These are phyloP conservation scores for Mesoclemmys tuberculata DNA, from an alignment of 2,113 vertebrate species.

Conservation along the genomic window DNA sequence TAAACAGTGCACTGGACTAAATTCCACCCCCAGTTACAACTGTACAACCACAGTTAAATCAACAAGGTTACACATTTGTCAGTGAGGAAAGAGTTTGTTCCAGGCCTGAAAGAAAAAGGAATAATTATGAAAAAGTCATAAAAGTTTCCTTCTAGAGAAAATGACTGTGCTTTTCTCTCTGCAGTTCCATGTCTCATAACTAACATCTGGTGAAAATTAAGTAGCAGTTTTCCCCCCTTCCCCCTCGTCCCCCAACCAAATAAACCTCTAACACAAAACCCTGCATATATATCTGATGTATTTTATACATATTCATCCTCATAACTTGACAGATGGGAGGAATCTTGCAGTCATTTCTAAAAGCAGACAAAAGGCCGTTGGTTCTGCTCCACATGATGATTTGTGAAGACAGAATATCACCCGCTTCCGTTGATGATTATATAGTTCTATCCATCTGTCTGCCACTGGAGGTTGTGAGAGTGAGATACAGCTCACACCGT, in stretches of 20 bases:
- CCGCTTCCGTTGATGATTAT: constrained; percentile 85
- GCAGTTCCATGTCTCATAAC: constrained; percentile 49
- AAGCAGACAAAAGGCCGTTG: constrained; percentile 84
- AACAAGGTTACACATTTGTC: constrained; percentile 57
- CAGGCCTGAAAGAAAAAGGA: background rate
- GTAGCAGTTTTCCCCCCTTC: constrained; percentile 20
- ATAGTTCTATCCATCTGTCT: constrained; percentile 87
- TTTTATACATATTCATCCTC: constrained; percentile 79
- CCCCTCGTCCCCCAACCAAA: constrained; percentile 32
- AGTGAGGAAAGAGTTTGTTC: constrained; percentile 22
- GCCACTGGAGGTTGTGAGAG: constrained; percentile 82
- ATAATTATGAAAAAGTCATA: background rate
- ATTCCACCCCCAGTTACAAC: constrained; percentile 47
- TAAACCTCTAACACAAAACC: constrained; percentile 60
- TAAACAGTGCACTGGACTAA: constrained; percentile 53
- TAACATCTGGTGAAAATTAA: constrained; percentile 64
- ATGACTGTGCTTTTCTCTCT: constrained; percentile 47
- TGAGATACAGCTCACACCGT: constrained; percentile 83
- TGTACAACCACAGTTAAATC: constrained; percentile 34
- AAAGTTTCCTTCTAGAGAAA: constrained; percentile 48
- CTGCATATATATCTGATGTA: constrained; percentile 60
- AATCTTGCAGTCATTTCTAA: constrained; percentile 80
- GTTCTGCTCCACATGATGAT: constrained; percentile 79
- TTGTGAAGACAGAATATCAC: constrained; percentile 84
- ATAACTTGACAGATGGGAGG: constrained; percentile 85